phyloP scores from a whole-genome alignment of 1,140 invertebrate genomes.

The Lepidotrigona ventralis region DNA sequence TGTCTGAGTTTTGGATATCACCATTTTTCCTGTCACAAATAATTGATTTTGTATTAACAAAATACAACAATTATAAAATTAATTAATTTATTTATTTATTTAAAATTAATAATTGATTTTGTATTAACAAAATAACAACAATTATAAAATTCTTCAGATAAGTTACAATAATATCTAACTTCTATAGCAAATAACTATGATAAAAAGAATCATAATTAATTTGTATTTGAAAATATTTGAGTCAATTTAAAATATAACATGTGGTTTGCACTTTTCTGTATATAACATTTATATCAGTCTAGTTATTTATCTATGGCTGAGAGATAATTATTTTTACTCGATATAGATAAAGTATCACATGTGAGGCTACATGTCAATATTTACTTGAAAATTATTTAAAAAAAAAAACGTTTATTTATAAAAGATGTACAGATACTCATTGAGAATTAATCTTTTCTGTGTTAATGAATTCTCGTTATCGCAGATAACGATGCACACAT shows the following conservation, averaged over 20 bases:
- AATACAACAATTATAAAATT: too few relatives aligned
- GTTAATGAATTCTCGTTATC: background rate
- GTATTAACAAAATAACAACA: too few relatives aligned
- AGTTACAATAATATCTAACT: too few relatives aligned
- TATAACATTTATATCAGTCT: background rate
- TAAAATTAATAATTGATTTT: background rate
- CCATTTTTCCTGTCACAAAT: slow-evolving; percentile 65
- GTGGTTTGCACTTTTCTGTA: background rate
- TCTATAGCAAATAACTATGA: too few relatives aligned
- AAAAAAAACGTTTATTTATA: background rate
- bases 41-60: background rate
- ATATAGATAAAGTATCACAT: slow-evolving; percentile 24
- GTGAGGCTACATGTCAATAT: background rate
- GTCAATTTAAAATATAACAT: background rate
- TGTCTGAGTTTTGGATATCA: slow-evolving; percentile 61
- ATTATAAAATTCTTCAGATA: too few relatives aligned
- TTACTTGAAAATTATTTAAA: background rate
- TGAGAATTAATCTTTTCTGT: background rate
- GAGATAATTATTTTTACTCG: slow-evolving; percentile 54
- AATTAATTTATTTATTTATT: too few relatives aligned
- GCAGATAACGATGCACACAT: background rate
- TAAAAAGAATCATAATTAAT: background rate
- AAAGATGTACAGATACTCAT: slow-evolving; percentile 5
- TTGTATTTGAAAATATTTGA: background rate
- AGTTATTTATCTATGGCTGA: slow-evolving; percentile 22